A percentile compares a stretch with the other conserved stretches of the same genome.
Conservation (phyloP, 2,113 vertebrate genomes). For the Urocolius indicus region DNA sequence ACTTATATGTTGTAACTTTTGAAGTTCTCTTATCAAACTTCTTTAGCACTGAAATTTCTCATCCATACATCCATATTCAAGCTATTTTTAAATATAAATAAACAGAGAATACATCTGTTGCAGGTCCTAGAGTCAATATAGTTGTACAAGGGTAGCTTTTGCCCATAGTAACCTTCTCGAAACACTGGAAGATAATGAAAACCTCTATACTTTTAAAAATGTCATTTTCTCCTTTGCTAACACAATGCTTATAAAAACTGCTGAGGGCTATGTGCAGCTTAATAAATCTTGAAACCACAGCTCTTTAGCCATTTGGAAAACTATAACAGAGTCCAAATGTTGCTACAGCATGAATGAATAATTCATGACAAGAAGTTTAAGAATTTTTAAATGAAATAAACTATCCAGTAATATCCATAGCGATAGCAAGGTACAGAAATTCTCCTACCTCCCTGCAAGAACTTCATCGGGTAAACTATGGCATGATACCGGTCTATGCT, state of each 20-base stretch:
- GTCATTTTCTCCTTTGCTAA: conserved; percentile 15
- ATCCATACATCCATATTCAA: background rate
- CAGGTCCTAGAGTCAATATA: background rate
- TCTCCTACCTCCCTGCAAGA: conserved; percentile 81
- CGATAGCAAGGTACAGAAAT: background rate
- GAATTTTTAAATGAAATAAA: background rate
- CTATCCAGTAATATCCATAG: background rate
- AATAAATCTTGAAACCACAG: background rate
- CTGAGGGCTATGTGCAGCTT: background rate
- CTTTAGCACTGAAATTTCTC: background rate
- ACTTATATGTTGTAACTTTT: background rate
- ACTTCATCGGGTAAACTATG: conserved; percentile 83
- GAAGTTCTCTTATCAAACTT: background rate
- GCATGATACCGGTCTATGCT: conserved; percentile 83
- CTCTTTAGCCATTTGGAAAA: background rate
- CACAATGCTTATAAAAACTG: conserved; percentile 9
- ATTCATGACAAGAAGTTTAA: background rate
- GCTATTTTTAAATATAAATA: background rate
- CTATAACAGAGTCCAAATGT: background rate
- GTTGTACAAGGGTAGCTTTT: background rate
- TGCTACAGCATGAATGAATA: conserved; percentile 3
- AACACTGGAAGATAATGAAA: conserved; percentile 4
- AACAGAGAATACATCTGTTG: background rate
- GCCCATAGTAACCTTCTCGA: background rate
- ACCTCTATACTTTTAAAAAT: background rate